phyloP scores from a whole-genome alignment of 2,888 invertebrate species.

The Drosophila algonquin region DNA sequence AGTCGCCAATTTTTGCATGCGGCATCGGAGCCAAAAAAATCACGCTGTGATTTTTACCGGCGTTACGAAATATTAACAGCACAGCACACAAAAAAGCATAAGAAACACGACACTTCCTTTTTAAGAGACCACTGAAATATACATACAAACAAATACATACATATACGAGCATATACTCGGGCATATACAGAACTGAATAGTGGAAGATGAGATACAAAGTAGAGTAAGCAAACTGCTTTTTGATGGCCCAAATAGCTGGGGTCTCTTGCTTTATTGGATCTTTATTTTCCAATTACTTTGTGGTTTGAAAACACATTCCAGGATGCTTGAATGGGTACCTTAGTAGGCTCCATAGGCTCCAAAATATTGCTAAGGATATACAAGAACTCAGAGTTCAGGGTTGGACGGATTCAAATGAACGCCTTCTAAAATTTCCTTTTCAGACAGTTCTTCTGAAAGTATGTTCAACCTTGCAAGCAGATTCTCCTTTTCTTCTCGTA shows the following conservation, averaged over 20 bases:
- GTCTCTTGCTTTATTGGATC: neutral
- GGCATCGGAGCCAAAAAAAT: constrained; percentile 38
- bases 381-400: no score
- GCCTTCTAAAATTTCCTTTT: no score
- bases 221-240: no score
- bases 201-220: neutral
- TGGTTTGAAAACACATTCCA: no score
- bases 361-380: no score
- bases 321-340: no score
- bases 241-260: neutral
- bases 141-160: neutral
- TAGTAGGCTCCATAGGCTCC: no score
- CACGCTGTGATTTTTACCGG: constrained; percentile 75
- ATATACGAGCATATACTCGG: no score
- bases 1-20: constrained; percentile 62
- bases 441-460: no score
- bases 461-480: neutral
- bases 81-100: constrained; percentile 46
- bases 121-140: constrained; percentile 4
- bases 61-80: constrained; percentile 74
- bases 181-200: neutral
- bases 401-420: no score
- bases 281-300: no score
- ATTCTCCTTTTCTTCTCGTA: neutral
- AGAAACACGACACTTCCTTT: constrained; percentile 36